Evolutionary conservation across 2,888 invertebrate genomes (phyloP).

Genomic region (Alentia gelatinosa): DNA sequence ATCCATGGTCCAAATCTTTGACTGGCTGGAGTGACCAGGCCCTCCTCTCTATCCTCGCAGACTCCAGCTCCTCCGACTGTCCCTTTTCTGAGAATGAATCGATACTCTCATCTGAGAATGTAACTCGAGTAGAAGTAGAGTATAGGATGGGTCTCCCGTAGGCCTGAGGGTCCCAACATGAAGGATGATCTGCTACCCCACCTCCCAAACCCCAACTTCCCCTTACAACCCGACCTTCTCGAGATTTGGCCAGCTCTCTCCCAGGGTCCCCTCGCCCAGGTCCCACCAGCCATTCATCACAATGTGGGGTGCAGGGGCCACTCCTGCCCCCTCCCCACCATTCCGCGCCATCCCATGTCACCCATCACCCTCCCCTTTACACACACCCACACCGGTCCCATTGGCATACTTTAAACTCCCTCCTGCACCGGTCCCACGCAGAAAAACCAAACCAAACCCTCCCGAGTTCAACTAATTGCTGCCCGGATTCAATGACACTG

Average conservation of each 20-base stretch:
- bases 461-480: background rate
- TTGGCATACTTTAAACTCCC: background rate
- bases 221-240: background rate
- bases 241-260: background rate
- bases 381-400: background rate
- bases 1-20: no score
- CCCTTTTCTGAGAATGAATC: background rate
- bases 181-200: slow-evolving; percentile 1
- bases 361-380: background rate
- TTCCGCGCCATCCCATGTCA: background rate
- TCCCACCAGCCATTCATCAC: background rate
- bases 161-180: background rate
- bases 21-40: background rate
- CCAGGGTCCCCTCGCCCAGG: background rate
- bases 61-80: background rate
- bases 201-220: background rate
- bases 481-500: background rate
- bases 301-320: background rate
- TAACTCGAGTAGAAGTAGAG: no score
- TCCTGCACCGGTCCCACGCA: background rate
- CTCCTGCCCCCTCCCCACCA: background rate
- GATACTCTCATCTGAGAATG: background rate
- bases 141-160: background rate
- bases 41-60: background rate
- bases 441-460: background rate